Percentiles rank a stretch among this genome's conserved stretches.
phyloP scores from a whole-genome alignment of 2,888 invertebrate genomes.

The Anoncus sp. region DNA sequence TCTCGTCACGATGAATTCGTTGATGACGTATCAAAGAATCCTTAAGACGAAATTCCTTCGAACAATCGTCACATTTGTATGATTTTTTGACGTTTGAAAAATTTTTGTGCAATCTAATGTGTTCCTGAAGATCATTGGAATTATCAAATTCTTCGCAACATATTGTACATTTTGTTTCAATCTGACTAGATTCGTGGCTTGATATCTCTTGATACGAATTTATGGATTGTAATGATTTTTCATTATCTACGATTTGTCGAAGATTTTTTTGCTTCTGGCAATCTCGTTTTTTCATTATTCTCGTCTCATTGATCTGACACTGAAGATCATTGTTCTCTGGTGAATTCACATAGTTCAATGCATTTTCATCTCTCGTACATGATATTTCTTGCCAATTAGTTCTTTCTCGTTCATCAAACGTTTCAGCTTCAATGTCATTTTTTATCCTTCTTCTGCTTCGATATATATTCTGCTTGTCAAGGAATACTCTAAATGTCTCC shows the following conservation, averaged over 20 bases:
- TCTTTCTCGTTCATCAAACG: conserved; percentile 49
- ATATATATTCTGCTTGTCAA: conserved; percentile 74
- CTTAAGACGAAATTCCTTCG: conserved; percentile 83
- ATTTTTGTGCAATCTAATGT: conserved; percentile 46
- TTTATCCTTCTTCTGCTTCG: conserved; percentile 65
- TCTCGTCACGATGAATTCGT: conserved; percentile 81
- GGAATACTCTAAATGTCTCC: conserved; percentile 76
- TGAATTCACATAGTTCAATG: not conserved
- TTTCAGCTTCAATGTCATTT: conserved; percentile 29
- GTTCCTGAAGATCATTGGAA: conserved; percentile 30
- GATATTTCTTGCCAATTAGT: conserved; percentile 65
- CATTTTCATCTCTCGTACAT: conserved; percentile 13
- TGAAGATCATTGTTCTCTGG: not conserved
- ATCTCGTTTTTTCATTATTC: not conserved
- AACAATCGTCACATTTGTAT: conserved; percentile 84
- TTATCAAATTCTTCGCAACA: conserved; percentile 35
- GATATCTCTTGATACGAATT: not conserved
- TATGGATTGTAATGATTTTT: too few species aligned
- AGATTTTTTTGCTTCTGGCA: too few species aligned
- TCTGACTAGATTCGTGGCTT: conserved; percentile 3
- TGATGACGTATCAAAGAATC: conserved; percentile 84
- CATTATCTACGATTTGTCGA: too few species aligned
- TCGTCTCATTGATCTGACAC: not conserved
- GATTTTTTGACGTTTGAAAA: conserved; percentile 62
- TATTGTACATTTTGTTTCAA: conserved; percentile 52